Percentiles rank a stretch among this genome's conserved stretches.
Evolutionary conservation across 2,797 vertebrate genomes (phyloP).

Genomic region (Taeniopygia guttata): DNA sequence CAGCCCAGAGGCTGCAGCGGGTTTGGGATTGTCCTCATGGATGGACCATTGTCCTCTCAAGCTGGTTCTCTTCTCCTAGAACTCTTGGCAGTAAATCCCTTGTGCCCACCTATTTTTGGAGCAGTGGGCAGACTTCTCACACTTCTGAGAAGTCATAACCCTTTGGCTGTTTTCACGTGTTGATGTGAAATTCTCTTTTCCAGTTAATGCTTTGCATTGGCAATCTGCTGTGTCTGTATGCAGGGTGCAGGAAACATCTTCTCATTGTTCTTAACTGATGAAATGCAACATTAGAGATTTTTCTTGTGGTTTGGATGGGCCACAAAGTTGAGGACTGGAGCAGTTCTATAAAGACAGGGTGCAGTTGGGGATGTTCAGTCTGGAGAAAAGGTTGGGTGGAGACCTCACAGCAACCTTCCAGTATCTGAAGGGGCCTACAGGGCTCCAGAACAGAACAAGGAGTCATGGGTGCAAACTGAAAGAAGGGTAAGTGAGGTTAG

Average conservation of each 20-base stretch:
- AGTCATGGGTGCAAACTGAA: not conserved
- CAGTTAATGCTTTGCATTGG: not conserved
- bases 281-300: not conserved
- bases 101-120: not conserved
- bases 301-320: not conserved
- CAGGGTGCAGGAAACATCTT: rapidly evolving
- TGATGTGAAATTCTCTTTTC: not conserved
- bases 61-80: not conserved
- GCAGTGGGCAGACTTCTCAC: not conserved
- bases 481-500: not conserved
- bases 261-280: not conserved
- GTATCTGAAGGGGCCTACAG: not conserved
- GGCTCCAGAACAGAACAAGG: not conserved
- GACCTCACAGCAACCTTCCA: not conserved
- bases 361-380: not conserved
- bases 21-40: rapidly evolving
- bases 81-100: not conserved
- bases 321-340: not conserved
- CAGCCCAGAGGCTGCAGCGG: rapidly evolving
- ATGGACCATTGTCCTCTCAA: not conserved
- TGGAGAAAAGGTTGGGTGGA: not conserved
- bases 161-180: not conserved
- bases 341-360: too few relatives aligned
- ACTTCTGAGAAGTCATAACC: rapidly evolving
- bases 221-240: not conserved